Base-by-base conservation (phyloP, 2,888 invertebrate genomes). In the Cecidostiba fungosa region DNA sequence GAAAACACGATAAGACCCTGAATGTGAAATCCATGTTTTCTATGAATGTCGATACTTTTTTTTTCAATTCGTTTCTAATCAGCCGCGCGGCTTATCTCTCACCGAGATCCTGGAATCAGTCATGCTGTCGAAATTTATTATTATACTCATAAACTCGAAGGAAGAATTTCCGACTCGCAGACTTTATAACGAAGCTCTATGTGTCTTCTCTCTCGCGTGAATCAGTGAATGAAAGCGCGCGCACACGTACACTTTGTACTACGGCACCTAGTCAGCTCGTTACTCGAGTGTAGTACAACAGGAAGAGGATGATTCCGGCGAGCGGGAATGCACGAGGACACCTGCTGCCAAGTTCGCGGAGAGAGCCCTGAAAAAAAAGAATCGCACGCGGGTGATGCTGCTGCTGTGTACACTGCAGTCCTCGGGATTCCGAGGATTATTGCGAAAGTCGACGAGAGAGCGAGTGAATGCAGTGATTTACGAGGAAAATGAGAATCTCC, bases 251-350 rank as follows among this genome's bases (percentile, higher is more conserved):
- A 43, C 62, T 62, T 6, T 3, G 50, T 69, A 16, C 74, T 76
- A 47, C 14, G 62, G 23, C 39, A 14, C 47, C 23, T 39, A 59
- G 23, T 59, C 54, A 59, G 76, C 66, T 77, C 62, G 50, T 78
- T 81, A 81, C 19, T 32, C 66, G 85, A 54, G n/a, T 14, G 19
- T 16, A 36, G 69, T 16, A 12, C 1, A 59, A 29, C 70, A 80
- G 77, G 72, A 79, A 80, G 76, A 85, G 82, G 77, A 85, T 70
- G 72, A 77, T 73, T 47, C 26, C 32, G 3, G 90, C 89, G 88
- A 59, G 85, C 74, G 88, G 89, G 91, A 92, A 92, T 91, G 91
- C 89, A 91, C 90, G 88, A 92, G 91, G 91, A 90, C 91, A 87
- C 32, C 36, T 82, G 78, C 26, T 39, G 66, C 43, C 80, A 80